A percentile compares a stretch with the other conserved stretches of the same genome.
Evolutionary conservation across 2,797 vertebrate species (phyloP).

Genomic region (Acrossocheilus fasciatus): DNA sequence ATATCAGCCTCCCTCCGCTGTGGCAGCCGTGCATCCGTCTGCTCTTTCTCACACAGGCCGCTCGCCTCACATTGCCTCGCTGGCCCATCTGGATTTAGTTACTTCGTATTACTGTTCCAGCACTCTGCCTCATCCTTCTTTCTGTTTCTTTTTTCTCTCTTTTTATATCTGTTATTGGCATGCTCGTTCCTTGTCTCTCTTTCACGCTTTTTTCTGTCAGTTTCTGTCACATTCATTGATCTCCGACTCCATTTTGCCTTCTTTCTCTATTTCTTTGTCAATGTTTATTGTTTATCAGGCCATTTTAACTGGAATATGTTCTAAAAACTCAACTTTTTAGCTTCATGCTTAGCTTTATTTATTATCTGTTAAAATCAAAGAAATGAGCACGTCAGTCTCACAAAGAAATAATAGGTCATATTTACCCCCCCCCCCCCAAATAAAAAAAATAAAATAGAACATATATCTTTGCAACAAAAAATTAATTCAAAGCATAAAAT

Average conservation of each 20-base stretch:
- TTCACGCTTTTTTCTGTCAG: constrained; percentile 1
- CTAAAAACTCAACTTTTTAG: constrained; percentile 1
- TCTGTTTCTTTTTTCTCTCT: constrained; percentile 6
- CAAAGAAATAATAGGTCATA: background rate
- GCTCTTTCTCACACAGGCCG: constrained; percentile 55
- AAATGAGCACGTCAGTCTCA: background rate
- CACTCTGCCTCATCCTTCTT: constrained; percentile 18
- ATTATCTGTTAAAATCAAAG: background rate
- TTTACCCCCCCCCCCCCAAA: too few species aligned
- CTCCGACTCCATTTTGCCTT: background rate
- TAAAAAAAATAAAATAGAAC: too few species aligned
- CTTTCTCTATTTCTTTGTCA: constrained; percentile 1
- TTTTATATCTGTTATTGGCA: constrained; percentile 6
- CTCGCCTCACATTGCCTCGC: constrained; percentile 30
- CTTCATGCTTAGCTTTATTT: background rate
- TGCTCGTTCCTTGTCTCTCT: constrained; percentile 29
- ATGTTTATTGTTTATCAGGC: constrained; percentile 24
- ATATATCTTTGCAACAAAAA: background rate
- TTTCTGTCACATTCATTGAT: constrained; percentile 38
- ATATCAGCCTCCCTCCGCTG: constrained; percentile 45
- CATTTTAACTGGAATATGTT: background rate
- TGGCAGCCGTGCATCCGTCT: constrained; percentile 45
- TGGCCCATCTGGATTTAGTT: constrained; percentile 53
- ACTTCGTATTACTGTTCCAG: constrained; percentile 30
- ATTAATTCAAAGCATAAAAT: background rate